Evolutionary conservation across 2,797 vertebrate species (phyloP).

Genomic region (Siniperca scherzeri): DNA sequence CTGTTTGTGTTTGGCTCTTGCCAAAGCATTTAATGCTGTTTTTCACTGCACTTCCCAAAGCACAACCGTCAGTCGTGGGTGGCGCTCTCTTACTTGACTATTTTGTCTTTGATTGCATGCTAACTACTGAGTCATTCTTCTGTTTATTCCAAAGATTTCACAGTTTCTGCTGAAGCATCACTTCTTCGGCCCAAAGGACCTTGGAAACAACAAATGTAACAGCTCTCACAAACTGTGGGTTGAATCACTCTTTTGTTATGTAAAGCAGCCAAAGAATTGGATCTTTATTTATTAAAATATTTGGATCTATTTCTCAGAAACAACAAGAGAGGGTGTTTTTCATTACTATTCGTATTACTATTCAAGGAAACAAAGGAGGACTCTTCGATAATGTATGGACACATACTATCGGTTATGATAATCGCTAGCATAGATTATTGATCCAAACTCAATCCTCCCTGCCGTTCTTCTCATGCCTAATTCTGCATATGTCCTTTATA

Average conservation of each 20-base stretch:
- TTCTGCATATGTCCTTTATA: conserved; percentile 33
- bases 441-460: conserved; percentile 10
- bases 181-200: conserved; percentile 14
- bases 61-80: not conserved
- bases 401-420: conserved; percentile 19
- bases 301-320: not conserved
- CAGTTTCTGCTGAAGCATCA: not conserved
- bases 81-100: conserved; percentile 20
- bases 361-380: not conserved
- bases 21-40: conserved; percentile 10
- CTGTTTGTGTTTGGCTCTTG: not conserved
- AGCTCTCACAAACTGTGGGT: conserved; percentile 6
- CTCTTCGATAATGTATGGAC: conserved; percentile 4
- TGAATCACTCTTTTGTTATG: conserved; percentile 23
- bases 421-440: conserved; percentile 36
- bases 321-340: not conserved
- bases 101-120: conserved; percentile 2
- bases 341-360: not conserved
- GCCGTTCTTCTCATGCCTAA: conserved; percentile 4
- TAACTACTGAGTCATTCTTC: not conserved
- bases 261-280: conserved; percentile 7
- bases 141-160: conserved; percentile 3
- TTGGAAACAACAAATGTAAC: conserved; percentile 22
- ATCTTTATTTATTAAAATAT: conserved; percentile 7
- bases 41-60: conserved; percentile 4